phyloP scores from a whole-genome alignment of 2,797 vertebrate species.

The Avahi laniger region DNA sequence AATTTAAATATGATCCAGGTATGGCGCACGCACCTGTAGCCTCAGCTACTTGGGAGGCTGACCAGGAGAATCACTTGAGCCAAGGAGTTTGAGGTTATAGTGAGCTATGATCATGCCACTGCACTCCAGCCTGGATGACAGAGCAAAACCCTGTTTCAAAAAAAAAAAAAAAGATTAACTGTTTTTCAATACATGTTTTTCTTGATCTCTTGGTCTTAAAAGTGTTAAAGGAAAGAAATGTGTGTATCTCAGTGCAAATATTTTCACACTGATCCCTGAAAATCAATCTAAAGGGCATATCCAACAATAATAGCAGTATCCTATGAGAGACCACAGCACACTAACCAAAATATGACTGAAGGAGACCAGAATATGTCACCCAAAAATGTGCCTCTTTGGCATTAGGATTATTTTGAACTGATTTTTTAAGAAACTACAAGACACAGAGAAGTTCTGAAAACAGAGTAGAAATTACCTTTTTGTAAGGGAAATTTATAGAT shows the following conservation, averaged over 20 bases:
- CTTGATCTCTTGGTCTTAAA: slow-evolving; percentile 4
- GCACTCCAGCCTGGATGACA: too few species aligned
- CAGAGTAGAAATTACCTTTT: not conserved
- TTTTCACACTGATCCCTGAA: not conserved
- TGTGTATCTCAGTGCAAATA: not conserved
- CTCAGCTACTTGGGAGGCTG: too few species aligned
- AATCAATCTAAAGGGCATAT: not conserved
- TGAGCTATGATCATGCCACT: too few species aligned
- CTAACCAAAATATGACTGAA: too few species aligned
- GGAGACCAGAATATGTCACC: not conserved
- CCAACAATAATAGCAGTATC: not conserved
- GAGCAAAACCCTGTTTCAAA: not conserved
- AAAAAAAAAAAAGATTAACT: not conserved
- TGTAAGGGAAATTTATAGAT: not conserved
- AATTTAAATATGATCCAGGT: too few species aligned
- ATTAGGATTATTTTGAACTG: not conserved
- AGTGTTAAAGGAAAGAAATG: not conserved
- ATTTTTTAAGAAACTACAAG: not conserved
- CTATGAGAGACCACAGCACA: not conserved
- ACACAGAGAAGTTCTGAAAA: not conserved
- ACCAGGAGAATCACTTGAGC: too few species aligned
- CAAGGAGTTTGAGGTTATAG: too few species aligned
- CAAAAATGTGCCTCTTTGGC: not conserved
- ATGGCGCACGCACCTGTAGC: too few species aligned
- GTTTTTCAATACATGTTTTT: not conserved